Evolutionary conservation across 2,797 vertebrate species (phyloP).

Genomic region (Silurus lanzhouensis): DNA sequence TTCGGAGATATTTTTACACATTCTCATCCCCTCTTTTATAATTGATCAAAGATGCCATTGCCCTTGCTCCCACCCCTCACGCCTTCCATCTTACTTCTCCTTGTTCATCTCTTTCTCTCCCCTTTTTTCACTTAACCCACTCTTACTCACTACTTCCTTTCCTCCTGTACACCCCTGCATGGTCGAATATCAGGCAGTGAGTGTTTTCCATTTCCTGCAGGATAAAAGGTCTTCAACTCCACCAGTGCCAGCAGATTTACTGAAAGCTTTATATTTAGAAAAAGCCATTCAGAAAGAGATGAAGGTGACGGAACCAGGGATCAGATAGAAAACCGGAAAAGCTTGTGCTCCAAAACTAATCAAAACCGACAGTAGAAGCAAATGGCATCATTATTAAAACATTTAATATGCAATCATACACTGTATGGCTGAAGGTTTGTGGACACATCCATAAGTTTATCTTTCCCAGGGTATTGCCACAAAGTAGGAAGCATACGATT

Average conservation of each 20-base stretch:
- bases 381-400: not conserved
- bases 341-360: not conserved
- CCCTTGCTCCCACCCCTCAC: not conserved
- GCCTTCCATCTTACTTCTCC: not conserved
- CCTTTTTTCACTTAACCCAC: not conserved
- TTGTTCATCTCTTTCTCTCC: not conserved
- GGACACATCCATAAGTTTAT: not conserved
- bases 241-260: slow-evolving; percentile 7
- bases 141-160: slow-evolving; percentile 11
- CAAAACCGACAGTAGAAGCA: not conserved
- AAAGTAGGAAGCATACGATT: not conserved
- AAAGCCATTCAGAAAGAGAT: slow-evolving; percentile 29
- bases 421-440: too few relatives aligned
- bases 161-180: slow-evolving; percentile 12
- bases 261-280: slow-evolving; percentile 28
- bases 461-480: not conserved
- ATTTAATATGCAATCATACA: too few relatives aligned
- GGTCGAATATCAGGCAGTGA: not conserved
- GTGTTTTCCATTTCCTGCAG: slow-evolving; percentile 33
- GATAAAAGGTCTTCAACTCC: slow-evolving; percentile 25
- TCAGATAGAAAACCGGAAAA: slow-evolving; percentile 1
- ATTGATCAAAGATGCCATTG: slow-evolving; percentile 18
- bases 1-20: not conserved
- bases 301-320: slow-evolving; percentile 13
- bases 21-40: not conserved